Evolutionary conservation across 2,797 vertebrate species (phyloP).

Genomic region (Chloroceryle amazona): DNA sequence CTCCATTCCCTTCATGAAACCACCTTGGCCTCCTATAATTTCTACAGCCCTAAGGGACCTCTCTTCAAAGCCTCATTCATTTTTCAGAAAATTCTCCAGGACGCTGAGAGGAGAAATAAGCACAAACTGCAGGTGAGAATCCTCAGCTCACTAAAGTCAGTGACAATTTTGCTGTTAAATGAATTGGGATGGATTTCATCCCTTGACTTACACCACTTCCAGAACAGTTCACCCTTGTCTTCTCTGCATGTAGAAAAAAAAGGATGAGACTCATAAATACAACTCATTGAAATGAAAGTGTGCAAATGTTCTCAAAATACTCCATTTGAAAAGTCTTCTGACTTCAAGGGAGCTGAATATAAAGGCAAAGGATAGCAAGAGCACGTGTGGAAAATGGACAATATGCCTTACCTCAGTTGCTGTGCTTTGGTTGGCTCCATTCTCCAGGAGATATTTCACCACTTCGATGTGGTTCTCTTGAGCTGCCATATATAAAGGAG

Average conservation of each 20-base stretch:
- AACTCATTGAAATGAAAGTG: background rate
- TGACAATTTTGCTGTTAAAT: background rate
- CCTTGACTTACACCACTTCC: background rate
- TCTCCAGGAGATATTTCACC: constrained; percentile 95
- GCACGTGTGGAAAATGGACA: background rate
- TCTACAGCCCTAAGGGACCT: background rate
- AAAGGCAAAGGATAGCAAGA: background rate
- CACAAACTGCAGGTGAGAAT: background rate
- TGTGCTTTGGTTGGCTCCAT: constrained; percentile 98
- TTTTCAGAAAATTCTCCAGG: background rate
- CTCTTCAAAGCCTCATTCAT: background rate
- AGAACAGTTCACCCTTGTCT: background rate
- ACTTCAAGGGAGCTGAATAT: background rate
- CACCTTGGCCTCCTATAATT: background rate
- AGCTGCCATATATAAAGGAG: constrained; percentile 97
- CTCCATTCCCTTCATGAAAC: background rate
- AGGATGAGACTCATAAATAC: background rate
- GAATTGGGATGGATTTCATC: background rate
- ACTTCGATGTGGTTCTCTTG: constrained; percentile 99
- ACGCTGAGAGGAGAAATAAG: background rate
- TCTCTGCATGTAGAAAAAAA: background rate
- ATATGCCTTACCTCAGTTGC: constrained; percentile 91
- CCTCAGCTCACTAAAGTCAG: background rate
- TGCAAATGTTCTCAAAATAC: background rate
- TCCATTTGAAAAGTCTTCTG: background rate